Percentiles rank a stretch among this genome's conserved stretches.
phyloP scores from a whole-genome alignment of 2,797 vertebrate species.

The Cynodonichthys magdalenae region DNA sequence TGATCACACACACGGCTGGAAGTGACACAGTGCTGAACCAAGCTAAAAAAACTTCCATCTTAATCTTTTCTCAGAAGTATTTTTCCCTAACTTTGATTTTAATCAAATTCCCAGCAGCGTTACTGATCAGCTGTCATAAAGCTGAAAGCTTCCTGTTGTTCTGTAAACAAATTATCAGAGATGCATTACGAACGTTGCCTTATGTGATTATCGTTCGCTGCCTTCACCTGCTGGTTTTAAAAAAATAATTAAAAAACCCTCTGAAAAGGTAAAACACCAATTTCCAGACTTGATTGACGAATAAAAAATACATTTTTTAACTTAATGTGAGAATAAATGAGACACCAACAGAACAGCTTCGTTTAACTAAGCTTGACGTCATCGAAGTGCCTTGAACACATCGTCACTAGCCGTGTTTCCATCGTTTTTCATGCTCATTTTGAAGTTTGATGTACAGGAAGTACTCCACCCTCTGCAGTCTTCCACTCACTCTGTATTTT shows the following conservation, averaged over 20 bases:
- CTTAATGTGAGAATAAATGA: too few relatives aligned
- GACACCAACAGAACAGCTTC: too few relatives aligned
- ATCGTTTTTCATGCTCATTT: too few relatives aligned
- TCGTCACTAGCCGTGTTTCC: too few relatives aligned
- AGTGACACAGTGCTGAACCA: constrained; percentile 64
- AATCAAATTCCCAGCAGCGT: constrained; percentile 24
- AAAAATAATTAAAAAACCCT: background rate
- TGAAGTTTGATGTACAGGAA: too few relatives aligned
- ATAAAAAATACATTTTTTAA: too few relatives aligned
- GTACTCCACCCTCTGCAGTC: too few relatives aligned
- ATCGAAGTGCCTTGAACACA: too few relatives aligned
- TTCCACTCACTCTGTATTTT: too few relatives aligned
- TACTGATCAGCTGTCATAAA: constrained; percentile 30
- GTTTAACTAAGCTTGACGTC: too few relatives aligned
- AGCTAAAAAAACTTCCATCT: constrained; percentile 53
- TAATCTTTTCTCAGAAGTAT: constrained; percentile 22
- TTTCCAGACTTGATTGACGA: too few relatives aligned
- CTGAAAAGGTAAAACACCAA: too few relatives aligned
- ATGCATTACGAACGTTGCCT: constrained; percentile 1
- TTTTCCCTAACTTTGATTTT: constrained; percentile 30
- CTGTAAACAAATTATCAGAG: constrained; percentile 14
- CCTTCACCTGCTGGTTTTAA: background rate
- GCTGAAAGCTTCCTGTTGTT: constrained; percentile 1
- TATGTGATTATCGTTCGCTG: background rate
- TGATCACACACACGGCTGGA: constrained; percentile 44